phyloP scores from a whole-genome alignment of 1,140 invertebrate genomes.

The Calephelis virginiensis region DNA sequence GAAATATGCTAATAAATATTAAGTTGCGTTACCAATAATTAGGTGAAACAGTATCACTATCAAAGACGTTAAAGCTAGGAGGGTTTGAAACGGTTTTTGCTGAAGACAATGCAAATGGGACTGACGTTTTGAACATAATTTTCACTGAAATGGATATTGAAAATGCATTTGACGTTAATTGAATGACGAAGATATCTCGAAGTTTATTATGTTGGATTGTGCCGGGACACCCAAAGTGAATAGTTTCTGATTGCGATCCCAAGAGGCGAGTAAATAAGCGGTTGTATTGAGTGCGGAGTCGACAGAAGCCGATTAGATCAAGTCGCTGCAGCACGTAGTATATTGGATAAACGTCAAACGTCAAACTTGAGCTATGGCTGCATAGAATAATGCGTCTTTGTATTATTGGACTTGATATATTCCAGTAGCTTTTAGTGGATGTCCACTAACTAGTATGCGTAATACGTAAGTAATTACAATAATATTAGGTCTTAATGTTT shows the following conservation, averaged over 20 bases:
- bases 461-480: too few relatives aligned
- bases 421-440: neutral
- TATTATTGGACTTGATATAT: neutral
- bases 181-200: constrained; percentile 5
- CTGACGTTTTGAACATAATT: neutral
- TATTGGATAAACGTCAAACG: constrained; percentile 70
- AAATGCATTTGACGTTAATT: constrained; percentile 13
- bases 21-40: too few relatives aligned
- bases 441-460: too few relatives aligned
- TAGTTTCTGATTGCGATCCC: constrained; percentile 33
- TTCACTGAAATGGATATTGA: neutral
- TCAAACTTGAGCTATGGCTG: constrained; percentile 63
- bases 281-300: constrained; percentile 27
- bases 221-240: constrained; percentile 14
- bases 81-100: too few relatives aligned
- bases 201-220: constrained; percentile 11
- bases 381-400: constrained; percentile 27
- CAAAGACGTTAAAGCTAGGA: too few relatives aligned
- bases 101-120: too few relatives aligned
- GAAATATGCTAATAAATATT: too few relatives aligned
- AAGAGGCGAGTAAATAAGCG: constrained; percentile 27
- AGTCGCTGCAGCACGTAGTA: constrained; percentile 53
- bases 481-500: too few relatives aligned
- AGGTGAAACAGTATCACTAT: too few relatives aligned
- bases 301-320: constrained; percentile 56